Evolutionary conservation across 2,797 vertebrate species (phyloP).

Genomic region (Anguilla megastoma): DNA sequence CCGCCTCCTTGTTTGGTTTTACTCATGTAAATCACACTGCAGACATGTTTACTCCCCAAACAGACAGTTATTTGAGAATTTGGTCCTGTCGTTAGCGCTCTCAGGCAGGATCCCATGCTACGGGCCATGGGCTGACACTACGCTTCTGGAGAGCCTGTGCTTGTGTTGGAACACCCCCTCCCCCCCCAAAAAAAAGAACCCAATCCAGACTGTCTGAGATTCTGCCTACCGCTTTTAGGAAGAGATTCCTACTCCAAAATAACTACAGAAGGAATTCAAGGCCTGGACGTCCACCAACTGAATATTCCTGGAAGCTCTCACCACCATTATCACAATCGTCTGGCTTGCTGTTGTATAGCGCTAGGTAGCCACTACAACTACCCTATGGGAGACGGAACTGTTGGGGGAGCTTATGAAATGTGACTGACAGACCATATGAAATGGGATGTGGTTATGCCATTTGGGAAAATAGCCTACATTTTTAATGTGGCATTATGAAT

Average conservation of each 20-base stretch:
- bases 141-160: slow-evolving; percentile 30
- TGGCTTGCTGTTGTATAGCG: slow-evolving; percentile 21
- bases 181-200: not conserved
- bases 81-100: slow-evolving; percentile 36
- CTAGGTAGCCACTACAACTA: not conserved
- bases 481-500: not conserved
- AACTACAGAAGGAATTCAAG: slow-evolving; percentile 29
- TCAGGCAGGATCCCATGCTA: slow-evolving; percentile 47
- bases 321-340: slow-evolving; percentile 41
- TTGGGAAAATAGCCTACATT: slow-evolving; percentile 56
- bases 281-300: slow-evolving; percentile 31
- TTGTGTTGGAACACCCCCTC: slow-evolving; percentile 39
- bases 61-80: slow-evolving; percentile 57
- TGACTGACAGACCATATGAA: slow-evolving; percentile 2
- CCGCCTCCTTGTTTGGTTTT: slow-evolving; percentile 62
- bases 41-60: slow-evolving; percentile 50
- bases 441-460: slow-evolving; percentile 60
- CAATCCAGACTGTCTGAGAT: slow-evolving; percentile 45
- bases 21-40: slow-evolving; percentile 62
- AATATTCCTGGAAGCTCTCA: slow-evolving; percentile 33
- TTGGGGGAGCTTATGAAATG: slow-evolving; percentile 1
- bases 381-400: not conserved
- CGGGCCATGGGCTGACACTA: slow-evolving; percentile 41
- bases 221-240: slow-evolving; percentile 49
- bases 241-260: slow-evolving; percentile 47